phyloP scores from a whole-genome alignment of 2,113 vertebrate species.

The Cricetomys ansorgei region DNA sequence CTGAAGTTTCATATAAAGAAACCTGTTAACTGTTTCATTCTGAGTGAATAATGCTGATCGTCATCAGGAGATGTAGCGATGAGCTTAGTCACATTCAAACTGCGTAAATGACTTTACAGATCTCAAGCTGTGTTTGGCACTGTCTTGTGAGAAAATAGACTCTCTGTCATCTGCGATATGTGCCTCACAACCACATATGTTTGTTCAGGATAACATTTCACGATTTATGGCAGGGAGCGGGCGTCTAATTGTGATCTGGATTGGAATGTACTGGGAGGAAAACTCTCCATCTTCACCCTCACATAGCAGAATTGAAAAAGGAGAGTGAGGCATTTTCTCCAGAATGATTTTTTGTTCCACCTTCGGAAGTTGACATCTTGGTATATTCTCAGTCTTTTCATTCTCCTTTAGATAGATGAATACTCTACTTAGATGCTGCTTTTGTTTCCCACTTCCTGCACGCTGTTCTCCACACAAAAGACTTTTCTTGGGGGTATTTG shows the following conservation, averaged over 20 bases:
- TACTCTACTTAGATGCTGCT: background rate
- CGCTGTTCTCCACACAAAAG: background rate
- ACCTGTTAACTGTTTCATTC: background rate
- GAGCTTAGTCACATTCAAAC: background rate
- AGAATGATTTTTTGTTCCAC: background rate
- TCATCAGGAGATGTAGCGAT: background rate
- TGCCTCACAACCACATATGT: background rate
- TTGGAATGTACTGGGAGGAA: background rate
- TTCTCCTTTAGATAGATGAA: background rate
- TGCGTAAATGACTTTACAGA: background rate
- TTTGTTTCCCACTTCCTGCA: background rate
- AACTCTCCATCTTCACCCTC: background rate
- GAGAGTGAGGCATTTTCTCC: background rate
- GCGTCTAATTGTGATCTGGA: background rate
- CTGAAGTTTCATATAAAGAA: background rate
- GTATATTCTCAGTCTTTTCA: background rate
- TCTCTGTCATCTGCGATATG: background rate
- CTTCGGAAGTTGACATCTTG: background rate
- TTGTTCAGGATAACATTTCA: slow-evolving; percentile 1
- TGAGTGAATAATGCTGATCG: background rate
- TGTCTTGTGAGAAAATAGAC: background rate
- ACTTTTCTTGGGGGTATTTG: background rate
- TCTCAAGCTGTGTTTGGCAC: background rate
- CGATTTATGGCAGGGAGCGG: background rate
- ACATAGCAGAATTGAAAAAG: background rate